Conservation (phyloP, 2,797 vertebrate genomes). For the Gadopsis marmoratus region DNA sequence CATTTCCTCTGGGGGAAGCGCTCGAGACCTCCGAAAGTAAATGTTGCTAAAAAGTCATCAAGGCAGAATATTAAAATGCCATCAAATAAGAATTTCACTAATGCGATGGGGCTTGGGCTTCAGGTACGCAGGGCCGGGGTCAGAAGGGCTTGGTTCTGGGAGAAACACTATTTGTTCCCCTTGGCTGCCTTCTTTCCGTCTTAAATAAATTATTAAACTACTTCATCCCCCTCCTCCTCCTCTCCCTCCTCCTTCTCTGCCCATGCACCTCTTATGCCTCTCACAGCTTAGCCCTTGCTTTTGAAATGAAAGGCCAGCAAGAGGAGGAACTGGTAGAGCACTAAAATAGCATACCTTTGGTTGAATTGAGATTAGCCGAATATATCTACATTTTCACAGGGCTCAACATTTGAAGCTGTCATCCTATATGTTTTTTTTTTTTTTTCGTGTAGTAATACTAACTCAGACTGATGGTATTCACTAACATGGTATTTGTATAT, state of each 20-base stretch:
- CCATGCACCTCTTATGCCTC: slow-evolving; percentile 90
- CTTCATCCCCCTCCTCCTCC: slow-evolving; percentile 87
- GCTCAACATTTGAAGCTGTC: not conserved
- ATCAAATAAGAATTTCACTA: slow-evolving; percentile 99
- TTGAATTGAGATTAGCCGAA: slow-evolving; percentile 51
- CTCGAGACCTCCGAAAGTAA: slow-evolving; percentile 99
- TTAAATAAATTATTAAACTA: slow-evolving; percentile 91
- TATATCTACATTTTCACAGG: slow-evolving; percentile 48
- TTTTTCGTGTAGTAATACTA: slow-evolving; percentile 10
- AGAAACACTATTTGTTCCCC: slow-evolving; percentile 99
- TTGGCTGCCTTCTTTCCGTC: slow-evolving; percentile 94
- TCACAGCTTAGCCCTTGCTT: slow-evolving; percentile 90
- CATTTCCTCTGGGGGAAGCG: slow-evolving; percentile 99
- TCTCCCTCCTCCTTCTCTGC: slow-evolving; percentile 79
- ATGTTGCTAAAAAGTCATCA: slow-evolving; percentile 99
- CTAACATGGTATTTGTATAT: slow-evolving; percentile 20
- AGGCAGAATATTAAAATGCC: slow-evolving; percentile 99
- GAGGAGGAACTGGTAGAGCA: slow-evolving; percentile 64
- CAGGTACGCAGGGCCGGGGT: slow-evolving; percentile 93
- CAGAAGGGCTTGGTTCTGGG: slow-evolving; percentile 95
- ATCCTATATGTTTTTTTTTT: not conserved
- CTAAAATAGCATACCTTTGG: slow-evolving; percentile 63
- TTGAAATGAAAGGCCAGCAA: slow-evolving; percentile 84
- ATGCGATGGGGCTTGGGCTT: slow-evolving; percentile 96
- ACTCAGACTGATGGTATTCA: slow-evolving; percentile 7